Percentiles rank a stretch among this genome's conserved stretches.
phyloP scores from a whole-genome alignment of 1,140 invertebrate genomes.

The Centruroides vittatus region DNA sequence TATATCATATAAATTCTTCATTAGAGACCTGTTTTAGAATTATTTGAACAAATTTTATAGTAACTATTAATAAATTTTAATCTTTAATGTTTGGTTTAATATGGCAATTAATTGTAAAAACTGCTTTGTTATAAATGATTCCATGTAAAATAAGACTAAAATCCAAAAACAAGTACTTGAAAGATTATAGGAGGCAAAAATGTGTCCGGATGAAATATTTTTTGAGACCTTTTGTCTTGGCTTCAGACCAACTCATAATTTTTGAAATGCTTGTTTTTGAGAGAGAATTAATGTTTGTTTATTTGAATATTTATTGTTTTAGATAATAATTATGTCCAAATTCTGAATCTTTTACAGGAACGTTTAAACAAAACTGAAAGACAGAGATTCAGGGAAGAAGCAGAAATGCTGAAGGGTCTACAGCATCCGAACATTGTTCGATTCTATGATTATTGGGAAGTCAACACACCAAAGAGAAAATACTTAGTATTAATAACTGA shows the following conservation, averaged over 20 bases:
- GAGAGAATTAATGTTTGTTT: neutral
- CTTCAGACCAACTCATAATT: neutral
- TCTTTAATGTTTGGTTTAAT: no score
- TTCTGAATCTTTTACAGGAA: constrained; percentile 14
- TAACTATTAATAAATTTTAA: no score
- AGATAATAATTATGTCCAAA: neutral
- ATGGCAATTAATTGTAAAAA: no score
- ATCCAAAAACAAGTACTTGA: no score
- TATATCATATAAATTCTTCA: no score
- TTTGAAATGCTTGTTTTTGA: neutral
- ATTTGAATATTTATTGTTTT: neutral
- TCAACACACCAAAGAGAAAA: constrained; percentile 68
- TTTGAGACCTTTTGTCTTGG: neutral
- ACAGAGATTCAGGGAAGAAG: constrained; percentile 88
- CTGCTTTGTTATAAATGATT: no score
- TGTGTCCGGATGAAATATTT: neutral
- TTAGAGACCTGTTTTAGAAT: no score
- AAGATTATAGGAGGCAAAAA: no score
- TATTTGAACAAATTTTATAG: no score
- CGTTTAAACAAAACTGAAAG: constrained; percentile 56
- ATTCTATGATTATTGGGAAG: constrained; percentile 99
- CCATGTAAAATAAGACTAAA: no score
- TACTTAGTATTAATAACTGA: constrained; percentile 98
- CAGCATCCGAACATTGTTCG: constrained; percentile 99
- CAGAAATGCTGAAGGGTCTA: constrained; percentile 98